Base-by-base conservation (phyloP, 2,113 vertebrate species). In the Anthoscopus minutus region DNA sequence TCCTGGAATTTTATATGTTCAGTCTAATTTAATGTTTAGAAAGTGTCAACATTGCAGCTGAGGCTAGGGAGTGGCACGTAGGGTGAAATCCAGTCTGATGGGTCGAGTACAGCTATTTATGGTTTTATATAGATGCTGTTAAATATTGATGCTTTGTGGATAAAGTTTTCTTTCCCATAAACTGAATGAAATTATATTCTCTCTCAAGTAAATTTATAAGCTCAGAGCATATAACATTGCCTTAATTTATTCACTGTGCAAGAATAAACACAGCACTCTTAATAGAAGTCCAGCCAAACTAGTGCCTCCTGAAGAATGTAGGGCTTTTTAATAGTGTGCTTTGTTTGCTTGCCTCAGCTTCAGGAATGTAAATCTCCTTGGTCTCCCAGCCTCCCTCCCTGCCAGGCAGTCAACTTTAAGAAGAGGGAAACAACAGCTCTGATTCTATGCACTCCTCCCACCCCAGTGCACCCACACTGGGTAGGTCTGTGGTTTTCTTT, bases 331-430 rank as follows among this genome's bases (percentile, higher is more conserved):
- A 97, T 56, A 71, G 71, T 18, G 20, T 56, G 64, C 96, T 97
- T 97, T 96, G 96, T 98, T 97, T 96, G 94, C 94, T 93, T 87
- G 64, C 70, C 90, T 91, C 72, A 65, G 89, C 66, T 87, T 93
- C 65, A 93, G 93, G 92, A 97, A 96, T 96, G 96, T 88, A 90
- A 82, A 81, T 86, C 74, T 78, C 88, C 38, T 65, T 67, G 31
- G 4, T 84, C 86, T 96, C 70, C 25, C 47, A 74, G 72, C 50
- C 54, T 73, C 53, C 53, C 45, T 74, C 65, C 45, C 62, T 51
- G 40, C 65, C 51, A 45, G 61, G 54, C 37, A 2, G 56, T 96
- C 94, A 96, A 95, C 94, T 96, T 70, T 73, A 89, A 48, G 89
- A 67, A 86, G 69, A 35, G 21, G 83, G 77, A 82, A 93, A 97